A percentile compares a stretch with the other conserved stretches of the same genome.
Evolutionary conservation across 2,113 vertebrate genomes (phyloP).

Genomic region (Martes martes): DNA sequence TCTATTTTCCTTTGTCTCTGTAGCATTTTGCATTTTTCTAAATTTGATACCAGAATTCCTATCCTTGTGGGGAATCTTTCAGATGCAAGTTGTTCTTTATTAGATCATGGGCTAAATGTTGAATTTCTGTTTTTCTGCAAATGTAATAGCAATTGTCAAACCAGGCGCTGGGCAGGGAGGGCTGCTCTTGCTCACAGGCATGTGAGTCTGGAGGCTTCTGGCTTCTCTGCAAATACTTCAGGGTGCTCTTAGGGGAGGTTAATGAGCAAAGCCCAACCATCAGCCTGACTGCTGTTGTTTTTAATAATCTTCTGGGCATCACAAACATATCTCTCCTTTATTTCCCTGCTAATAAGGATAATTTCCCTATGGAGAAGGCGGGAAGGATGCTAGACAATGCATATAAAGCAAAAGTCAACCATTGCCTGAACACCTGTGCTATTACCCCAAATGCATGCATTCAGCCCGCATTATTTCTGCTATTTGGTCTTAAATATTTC

Average conservation of each 20-base stretch:
- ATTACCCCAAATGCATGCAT: rapidly evolving
- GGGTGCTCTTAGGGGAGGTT: not conserved
- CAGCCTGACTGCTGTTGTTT: not conserved
- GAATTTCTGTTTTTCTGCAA: not conserved
- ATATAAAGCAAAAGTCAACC: not conserved
- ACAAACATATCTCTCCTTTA: not conserved
- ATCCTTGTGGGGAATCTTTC: not conserved
- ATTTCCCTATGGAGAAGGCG: not conserved
- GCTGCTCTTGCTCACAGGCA: rapidly evolving
- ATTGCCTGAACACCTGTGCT: not conserved
- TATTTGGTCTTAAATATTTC: not conserved
- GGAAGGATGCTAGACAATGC: not conserved
- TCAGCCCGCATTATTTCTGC: not conserved
- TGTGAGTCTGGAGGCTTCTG: not conserved
- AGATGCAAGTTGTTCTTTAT: not conserved
- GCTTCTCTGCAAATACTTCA: not conserved
- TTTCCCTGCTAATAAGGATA: not conserved
- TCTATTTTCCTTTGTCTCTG: not conserved
- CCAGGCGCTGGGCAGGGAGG: not conserved
- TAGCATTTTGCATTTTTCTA: not conserved
- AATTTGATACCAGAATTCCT: not conserved
- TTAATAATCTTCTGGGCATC: not conserved
- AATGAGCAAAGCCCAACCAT: not conserved
- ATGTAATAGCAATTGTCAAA: not conserved
- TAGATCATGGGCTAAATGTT: not conserved